phyloP scores from a whole-genome alignment of 2,113 vertebrate species.

The Morone chrysops region DNA sequence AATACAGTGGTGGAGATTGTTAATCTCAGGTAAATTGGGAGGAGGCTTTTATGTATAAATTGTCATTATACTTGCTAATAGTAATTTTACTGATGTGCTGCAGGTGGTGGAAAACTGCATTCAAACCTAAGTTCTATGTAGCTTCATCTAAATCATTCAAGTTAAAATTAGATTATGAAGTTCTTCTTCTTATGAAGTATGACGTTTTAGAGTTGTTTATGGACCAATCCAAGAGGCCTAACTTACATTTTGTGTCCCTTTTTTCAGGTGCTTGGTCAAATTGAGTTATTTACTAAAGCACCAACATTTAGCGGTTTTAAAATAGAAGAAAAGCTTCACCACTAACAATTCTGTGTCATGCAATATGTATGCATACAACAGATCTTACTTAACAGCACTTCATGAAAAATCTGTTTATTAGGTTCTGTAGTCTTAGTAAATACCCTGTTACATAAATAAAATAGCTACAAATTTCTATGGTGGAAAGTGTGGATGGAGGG shows the following conservation, averaged over 20 bases:
- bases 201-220: background rate
- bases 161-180: background rate
- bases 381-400: background rate
- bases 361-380: background rate
- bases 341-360: background rate
- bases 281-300: background rate
- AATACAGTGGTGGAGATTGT: conserved; percentile 89
- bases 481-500: background rate
- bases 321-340: background rate
- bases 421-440: background rate
- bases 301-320: background rate
- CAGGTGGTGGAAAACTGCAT: background rate
- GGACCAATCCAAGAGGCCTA: background rate
- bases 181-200: too few species aligned
- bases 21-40: conserved; percentile 88
- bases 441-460: background rate
- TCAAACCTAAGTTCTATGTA: background rate
- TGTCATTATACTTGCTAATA: background rate
- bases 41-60: background rate
- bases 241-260: background rate
- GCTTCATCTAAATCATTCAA: background rate
- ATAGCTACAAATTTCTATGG: background rate
- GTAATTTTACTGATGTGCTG: background rate
- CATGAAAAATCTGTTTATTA: too few species aligned
- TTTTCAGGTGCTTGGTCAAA: background rate